Percentiles rank a stretch among this genome's conserved stretches.
phyloP scores from a whole-genome alignment of 2,797 vertebrate species.

The Lacerta bilineata region DNA sequence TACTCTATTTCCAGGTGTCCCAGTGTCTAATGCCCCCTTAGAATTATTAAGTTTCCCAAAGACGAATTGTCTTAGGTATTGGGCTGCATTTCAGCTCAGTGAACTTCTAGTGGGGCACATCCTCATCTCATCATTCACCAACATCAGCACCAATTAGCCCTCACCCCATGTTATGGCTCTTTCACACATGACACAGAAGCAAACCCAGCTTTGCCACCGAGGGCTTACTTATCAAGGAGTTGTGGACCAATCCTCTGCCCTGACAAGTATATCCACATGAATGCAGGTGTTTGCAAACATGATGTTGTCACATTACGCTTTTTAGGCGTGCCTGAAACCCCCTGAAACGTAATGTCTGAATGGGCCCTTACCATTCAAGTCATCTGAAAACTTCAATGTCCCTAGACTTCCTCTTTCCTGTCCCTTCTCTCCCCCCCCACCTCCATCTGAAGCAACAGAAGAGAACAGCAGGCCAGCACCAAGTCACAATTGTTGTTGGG shows the following conservation, averaged over 20 bases:
- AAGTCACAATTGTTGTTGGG: slow-evolving; percentile 67
- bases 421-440: background rate
- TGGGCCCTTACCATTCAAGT: background rate
- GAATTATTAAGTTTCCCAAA: background rate
- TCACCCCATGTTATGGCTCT: too few species aligned
- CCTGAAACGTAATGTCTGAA: background rate
- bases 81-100: background rate
- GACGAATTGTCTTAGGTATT: background rate
- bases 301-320: background rate
- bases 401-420: too few species aligned
- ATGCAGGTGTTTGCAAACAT: background rate
- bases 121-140: background rate
- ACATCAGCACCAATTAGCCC: background rate
- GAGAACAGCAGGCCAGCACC: slow-evolving; percentile 54
- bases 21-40: background rate
- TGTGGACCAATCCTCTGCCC: background rate
- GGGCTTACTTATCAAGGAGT: background rate
- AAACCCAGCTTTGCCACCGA: background rate
- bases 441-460: slow-evolving; percentile 25
- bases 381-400: fast-evolving
- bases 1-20: too few species aligned
- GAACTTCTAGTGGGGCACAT: background rate
- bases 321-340: too few species aligned
- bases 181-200: background rate
- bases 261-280: background rate